Conservation (phyloP, 2,113 vertebrate species). For the Otus sunia region DNA sequence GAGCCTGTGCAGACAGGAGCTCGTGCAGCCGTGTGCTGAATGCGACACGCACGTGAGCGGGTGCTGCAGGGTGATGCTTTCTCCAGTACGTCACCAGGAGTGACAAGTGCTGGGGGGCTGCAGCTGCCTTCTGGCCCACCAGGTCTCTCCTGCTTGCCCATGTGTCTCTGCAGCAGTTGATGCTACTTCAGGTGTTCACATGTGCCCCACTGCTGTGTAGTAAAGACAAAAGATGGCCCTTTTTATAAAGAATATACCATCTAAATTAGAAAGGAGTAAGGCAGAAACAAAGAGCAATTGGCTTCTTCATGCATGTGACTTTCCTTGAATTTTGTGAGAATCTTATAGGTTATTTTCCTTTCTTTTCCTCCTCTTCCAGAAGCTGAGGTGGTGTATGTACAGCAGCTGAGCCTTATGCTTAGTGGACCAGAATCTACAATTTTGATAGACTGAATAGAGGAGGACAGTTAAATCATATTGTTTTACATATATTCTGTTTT, state of each 20-base stretch:
- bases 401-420: not conserved
- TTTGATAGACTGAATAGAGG: not conserved
- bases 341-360: not conserved
- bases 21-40: not conserved
- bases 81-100: not conserved
- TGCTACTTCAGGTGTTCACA: not conserved
- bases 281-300: not conserved
- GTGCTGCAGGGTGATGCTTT: not conserved
- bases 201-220: not conserved
- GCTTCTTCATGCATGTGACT: not conserved
- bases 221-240: not conserved
- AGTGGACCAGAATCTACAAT: not conserved
- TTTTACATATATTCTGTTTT: not conserved
- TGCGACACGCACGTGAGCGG: fast-evolving
- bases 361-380: not conserved
- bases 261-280: not conserved
- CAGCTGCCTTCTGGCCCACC: not conserved
- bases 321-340: not conserved
- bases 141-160: fast-evolving
- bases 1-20: not conserved
- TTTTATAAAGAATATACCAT: not conserved
- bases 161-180: not conserved
- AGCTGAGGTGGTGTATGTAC: not conserved
- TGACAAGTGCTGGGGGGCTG: fast-evolving
- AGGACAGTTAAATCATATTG: not conserved